These are phyloP conservation scores for Eupelmus urozonus DNA, from an alignment of 2,888 invertebrate genomes.

Conservation along the genomic window DNA sequence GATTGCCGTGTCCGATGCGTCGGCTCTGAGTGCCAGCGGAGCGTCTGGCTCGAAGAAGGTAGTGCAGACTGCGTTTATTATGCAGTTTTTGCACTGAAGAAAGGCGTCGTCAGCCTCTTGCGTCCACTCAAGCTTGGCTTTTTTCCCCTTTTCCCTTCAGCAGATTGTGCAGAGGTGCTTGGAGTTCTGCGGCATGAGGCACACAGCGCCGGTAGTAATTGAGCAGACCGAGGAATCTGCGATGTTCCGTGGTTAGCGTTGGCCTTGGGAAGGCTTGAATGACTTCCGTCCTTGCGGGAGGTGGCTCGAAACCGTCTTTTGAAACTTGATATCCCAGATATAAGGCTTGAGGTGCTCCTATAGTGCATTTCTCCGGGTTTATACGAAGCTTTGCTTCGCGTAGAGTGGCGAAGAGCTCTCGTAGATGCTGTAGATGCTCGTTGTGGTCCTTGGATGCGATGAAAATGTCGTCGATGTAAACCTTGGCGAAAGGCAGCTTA, in stretches of 20 bases:
- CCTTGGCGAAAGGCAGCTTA: background rate
- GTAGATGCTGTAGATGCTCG: conserved; percentile 61
- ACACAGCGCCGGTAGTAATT: background rate
- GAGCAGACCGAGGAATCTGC: background rate
- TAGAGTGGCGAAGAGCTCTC: conserved; percentile 56
- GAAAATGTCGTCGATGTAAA: conserved; percentile 2
- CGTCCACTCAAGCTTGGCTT: background rate
- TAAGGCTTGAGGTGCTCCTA: background rate
- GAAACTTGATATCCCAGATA: conserved; percentile 24
- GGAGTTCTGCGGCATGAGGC: background rate
- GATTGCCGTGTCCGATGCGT: background rate
- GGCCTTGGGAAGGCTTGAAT: conserved; percentile 32
- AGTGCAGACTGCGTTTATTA: background rate
- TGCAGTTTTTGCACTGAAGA: background rate
- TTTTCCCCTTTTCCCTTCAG: background rate
- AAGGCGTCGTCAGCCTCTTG: background rate
- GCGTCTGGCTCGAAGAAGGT: background rate
- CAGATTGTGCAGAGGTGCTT: background rate
- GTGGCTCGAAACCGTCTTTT: background rate
- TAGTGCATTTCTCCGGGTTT: conserved; percentile 61
- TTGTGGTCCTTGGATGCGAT: conserved; percentile 51
- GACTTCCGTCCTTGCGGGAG: background rate
- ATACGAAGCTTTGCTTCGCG: conserved; percentile 61
- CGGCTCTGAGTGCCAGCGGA: background rate
- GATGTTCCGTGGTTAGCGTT: background rate